Conservation (phyloP, 2,113 vertebrate species). For the Terrapene triunguis region DNA sequence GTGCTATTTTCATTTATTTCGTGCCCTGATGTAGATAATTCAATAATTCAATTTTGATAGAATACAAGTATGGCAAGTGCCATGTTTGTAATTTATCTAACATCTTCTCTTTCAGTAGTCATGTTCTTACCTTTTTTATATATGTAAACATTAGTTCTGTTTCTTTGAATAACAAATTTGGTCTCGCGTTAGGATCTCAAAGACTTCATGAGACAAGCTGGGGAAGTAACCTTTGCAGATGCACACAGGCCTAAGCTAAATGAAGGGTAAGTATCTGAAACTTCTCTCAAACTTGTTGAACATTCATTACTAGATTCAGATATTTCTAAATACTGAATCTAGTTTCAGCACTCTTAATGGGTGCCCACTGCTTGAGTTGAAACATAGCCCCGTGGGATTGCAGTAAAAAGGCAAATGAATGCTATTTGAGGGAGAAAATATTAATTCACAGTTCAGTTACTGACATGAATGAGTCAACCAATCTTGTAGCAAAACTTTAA, state of each 20-base stretch:
- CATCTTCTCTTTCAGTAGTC: constrained; percentile 85
- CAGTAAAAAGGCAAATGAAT: neutral
- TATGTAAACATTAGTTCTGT: neutral
- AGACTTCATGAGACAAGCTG: constrained; percentile 99
- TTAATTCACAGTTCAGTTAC: neutral
- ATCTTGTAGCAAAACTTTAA: neutral
- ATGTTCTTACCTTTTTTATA: constrained; percentile 52
- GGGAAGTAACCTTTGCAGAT: constrained; percentile 98
- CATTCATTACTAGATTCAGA: too few species aligned
- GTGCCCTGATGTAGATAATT: constrained; percentile 82
- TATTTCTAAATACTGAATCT: neutral
- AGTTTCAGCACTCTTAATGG: neutral
- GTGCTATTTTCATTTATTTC: constrained; percentile 82
- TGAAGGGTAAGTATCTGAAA: constrained; percentile 87
- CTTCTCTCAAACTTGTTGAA: neutral
- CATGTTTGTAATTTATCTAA: constrained; percentile 83
- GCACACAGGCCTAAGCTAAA: constrained; percentile 96
- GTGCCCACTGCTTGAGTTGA: neutral
- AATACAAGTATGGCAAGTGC: constrained; percentile 81
- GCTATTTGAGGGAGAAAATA: neutral
- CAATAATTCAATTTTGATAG: constrained; percentile 78
- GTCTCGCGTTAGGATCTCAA: constrained; percentile 95
- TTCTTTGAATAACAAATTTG: constrained; percentile 75
- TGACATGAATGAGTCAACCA: fast-evolving
- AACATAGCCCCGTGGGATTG: neutral